Evolutionary conservation across 2,113 vertebrate species (phyloP).

Genomic region (Menidia beryllina): DNA sequence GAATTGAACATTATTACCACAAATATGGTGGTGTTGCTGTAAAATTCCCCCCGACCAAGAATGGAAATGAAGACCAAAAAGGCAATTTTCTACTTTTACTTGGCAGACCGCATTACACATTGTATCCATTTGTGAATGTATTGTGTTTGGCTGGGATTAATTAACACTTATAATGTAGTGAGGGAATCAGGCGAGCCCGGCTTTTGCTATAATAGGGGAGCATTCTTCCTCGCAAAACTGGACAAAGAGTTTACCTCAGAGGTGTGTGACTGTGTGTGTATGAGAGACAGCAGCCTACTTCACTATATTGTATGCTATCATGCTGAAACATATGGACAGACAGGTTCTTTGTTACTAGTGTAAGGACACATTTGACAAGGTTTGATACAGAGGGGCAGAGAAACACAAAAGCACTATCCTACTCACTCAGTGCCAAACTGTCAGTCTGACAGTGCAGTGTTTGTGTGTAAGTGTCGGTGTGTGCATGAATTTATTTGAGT

Average conservation of each 20-base stretch:
- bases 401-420: conserved; percentile 66
- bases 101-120: conserved; percentile 36
- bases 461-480: conserved; percentile 22
- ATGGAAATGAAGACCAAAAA: conserved; percentile 55
- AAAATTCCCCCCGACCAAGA: conserved; percentile 14
- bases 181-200: conserved; percentile 67
- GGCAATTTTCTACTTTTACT: conserved; percentile 56
- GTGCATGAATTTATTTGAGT: conserved; percentile 28
- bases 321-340: conserved; percentile 74
- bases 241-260: conserved; percentile 70
- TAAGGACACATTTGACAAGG: conserved; percentile 68
- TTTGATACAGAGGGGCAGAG: conserved; percentile 62
- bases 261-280: conserved; percentile 41
- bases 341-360: conserved; percentile 70
- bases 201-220: conserved; percentile 59
- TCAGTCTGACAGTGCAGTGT: conserved; percentile 47
- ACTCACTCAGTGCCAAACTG: conserved; percentile 57
- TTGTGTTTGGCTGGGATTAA: conserved; percentile 74
- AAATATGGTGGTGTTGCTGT: conserved; percentile 26
- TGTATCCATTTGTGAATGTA: conserved; percentile 58
- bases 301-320: conserved; percentile 66
- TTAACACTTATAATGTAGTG: conserved; percentile 78
- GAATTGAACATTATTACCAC: conserved; percentile 48
- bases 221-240: conserved; percentile 44
- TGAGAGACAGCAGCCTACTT: conserved; percentile 29